Percentiles rank a stretch among this genome's conserved stretches.
Evolutionary conservation across 2,113 vertebrate genomes (phyloP).

Genomic region (Mixornis gularis): DNA sequence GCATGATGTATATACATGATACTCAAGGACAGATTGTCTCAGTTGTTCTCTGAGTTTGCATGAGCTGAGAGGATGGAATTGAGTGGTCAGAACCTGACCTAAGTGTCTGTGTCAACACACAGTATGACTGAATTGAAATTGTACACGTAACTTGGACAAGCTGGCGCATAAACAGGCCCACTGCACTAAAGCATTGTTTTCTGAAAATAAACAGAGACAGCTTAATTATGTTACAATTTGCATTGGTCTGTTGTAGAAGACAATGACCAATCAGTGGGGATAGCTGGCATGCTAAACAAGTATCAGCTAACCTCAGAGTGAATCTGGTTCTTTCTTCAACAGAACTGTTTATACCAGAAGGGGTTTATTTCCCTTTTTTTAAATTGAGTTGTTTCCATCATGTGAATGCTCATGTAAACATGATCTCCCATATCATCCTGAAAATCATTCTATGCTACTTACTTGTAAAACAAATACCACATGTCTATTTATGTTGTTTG

Average conservation of each 20-base stretch:
- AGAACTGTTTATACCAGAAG: conserved; percentile 51
- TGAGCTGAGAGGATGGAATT: not conserved
- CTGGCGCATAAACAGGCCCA: not conserved
- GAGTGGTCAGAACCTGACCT: not conserved
- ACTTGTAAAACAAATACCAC: conserved; percentile 57
- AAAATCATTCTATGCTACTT: conserved; percentile 42
- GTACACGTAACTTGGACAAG: not conserved
- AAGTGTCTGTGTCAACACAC: not conserved
- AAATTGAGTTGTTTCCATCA: conserved; percentile 62
- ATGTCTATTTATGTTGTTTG: conserved; percentile 52
- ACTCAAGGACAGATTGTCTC: not conserved
- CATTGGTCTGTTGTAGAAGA: not conserved
- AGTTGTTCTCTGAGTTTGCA: not conserved
- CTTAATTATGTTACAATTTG: not conserved
- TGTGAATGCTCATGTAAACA: conserved; percentile 53
- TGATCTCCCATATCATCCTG: conserved; percentile 55
- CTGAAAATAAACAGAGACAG: not conserved
- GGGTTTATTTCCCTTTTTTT: conserved; percentile 18
- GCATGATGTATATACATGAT: not conserved
- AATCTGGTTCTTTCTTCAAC: conserved; percentile 46
- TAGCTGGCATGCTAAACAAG: conserved; percentile 11
- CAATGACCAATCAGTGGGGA: not conserved
- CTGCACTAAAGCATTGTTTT: not conserved
- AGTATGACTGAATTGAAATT: not conserved
- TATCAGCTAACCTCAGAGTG: conserved; percentile 34